Conservation (phyloP, 2,113 vertebrate genomes). For the Syrrhaptes paradoxus region DNA sequence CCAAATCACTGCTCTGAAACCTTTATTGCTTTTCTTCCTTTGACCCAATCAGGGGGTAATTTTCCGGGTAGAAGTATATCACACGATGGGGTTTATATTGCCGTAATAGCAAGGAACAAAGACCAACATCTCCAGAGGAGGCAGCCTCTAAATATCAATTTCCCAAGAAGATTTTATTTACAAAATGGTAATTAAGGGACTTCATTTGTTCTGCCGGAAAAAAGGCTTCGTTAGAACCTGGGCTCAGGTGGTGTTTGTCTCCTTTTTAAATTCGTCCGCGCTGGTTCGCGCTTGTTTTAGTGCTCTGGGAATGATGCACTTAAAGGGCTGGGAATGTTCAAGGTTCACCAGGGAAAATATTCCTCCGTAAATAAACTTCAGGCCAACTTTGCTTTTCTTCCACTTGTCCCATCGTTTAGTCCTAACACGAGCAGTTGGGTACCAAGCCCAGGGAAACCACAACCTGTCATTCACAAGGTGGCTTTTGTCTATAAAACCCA, state of each 20-base stretch:
- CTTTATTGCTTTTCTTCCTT: slow-evolving; percentile 24
- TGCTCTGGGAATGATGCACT: neutral
- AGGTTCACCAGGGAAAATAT: neutral
- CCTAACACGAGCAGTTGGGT: neutral
- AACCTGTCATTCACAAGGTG: neutral
- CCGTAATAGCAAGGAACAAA: slow-evolving; percentile 21
- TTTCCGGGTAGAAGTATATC: slow-evolving; percentile 43
- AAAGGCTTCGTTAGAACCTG: neutral
- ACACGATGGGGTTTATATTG: neutral
- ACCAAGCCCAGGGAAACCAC: neutral
- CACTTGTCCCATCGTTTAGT: neutral
- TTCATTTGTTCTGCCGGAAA: slow-evolving; percentile 11
- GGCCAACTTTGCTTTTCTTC: neutral
- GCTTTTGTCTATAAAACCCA: neutral
- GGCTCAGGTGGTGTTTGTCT: slow-evolving; percentile 33
- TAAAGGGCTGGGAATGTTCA: neutral
- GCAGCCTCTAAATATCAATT: slow-evolving; percentile 58
- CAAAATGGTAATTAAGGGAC: slow-evolving; percentile 62
- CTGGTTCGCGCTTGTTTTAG: neutral
- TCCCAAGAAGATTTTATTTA: slow-evolving; percentile 61
- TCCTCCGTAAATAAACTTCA: neutral
- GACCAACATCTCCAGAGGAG: neutral
- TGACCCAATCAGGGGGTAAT: neutral
- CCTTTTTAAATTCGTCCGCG: neutral
- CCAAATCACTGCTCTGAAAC: neutral